Base-by-base conservation (phyloP, 2,113 vertebrate species). In the Sinocyclocheilus rhinocerous region DNA sequence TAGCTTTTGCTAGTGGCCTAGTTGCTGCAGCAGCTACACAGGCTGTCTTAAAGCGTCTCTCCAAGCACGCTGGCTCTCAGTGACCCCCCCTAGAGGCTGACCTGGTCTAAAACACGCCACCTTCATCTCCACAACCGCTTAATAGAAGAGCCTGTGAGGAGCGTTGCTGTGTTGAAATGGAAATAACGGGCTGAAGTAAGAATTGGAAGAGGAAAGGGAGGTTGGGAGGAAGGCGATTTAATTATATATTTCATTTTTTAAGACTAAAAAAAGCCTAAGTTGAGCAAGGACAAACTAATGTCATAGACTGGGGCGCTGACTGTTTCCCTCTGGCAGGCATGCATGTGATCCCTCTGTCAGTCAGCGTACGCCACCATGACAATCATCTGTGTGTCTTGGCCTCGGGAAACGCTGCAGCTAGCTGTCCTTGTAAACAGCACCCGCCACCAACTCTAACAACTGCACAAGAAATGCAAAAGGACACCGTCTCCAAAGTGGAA, bases 281-380 rank as follows among this genome's bases (percentile, higher is more conserved):
- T 94, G 93, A 95, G 95, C 94, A 95, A 95, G 95, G 95, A 95
- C 95, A 93, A 93, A 94, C 91, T 95, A 95, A 95, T 95, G 95
- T 95, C 95, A 95, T 88, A 90, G 93, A 94, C 93, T 95, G 92
- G 91, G 94, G 94, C 94, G 83, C 91, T 94, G 90, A 90, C 86
- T 88, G 92, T 92, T 93, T 93, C 92, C 93, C 94, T 93, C 94
- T 94, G 84, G 88, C 92, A 94, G 95, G 94, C 93, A 93, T 86
- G 91, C 92, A 93, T 94, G 93, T 92, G 92, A 94, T 94, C 93
- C 89, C 86, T 92, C 94, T 96, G 95, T 96, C 95, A 95, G 93
- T 95, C 95, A 95, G 92, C 92, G 93, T 96, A 92, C 91, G 93
- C 92, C 90, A 91, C 90, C 90, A 93, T 94, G 95, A 95, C 95